These are phyloP conservation scores for Protomyctophum bolini DNA, from an alignment of 2,113 vertebrate genomes.

Conservation along the genomic window DNA sequence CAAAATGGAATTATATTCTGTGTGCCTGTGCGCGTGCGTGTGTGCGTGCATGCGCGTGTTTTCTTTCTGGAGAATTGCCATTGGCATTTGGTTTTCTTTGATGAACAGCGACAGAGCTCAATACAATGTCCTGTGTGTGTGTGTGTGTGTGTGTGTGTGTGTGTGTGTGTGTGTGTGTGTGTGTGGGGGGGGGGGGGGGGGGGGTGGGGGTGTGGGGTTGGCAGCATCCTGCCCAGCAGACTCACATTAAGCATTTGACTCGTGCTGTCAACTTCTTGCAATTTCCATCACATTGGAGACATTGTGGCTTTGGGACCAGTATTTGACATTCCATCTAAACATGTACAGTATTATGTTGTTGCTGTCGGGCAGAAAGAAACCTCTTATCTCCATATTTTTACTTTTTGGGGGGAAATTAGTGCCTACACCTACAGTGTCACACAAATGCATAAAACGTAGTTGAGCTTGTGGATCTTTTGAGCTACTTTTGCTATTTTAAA, in stretches of 20 bases:
- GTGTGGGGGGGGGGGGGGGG: too few relatives aligned
- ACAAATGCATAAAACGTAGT: too few relatives aligned
- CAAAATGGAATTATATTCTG: too few relatives aligned
- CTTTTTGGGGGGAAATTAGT: too few relatives aligned
- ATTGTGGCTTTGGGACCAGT: constrained; percentile 38
- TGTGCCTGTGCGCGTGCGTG: too few relatives aligned
- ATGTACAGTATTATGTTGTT: background rate
- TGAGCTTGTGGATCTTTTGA: too few relatives aligned
- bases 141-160: constrained; percentile 1
- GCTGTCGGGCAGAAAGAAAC: too few relatives aligned
- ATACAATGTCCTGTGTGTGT: constrained; percentile 53
- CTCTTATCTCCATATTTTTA: too few relatives aligned
- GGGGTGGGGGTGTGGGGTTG: too few relatives aligned
- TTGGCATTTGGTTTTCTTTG: constrained; percentile 27
- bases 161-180: background rate
- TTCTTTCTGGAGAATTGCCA: constrained; percentile 32
- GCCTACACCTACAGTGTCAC: too few relatives aligned
- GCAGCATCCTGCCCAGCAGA: constrained; percentile 43
- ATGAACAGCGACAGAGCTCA: constrained; percentile 56
- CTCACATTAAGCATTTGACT: constrained; percentile 56
- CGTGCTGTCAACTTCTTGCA: constrained; percentile 67
- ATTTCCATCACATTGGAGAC: constrained; percentile 60
- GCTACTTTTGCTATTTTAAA: too few relatives aligned
- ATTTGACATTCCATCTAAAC: constrained; percentile 27
- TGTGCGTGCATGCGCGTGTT: constrained; percentile 8